Base-by-base conservation (phyloP, 1,140 invertebrate species). In the Drosophila arizonae region DNA sequence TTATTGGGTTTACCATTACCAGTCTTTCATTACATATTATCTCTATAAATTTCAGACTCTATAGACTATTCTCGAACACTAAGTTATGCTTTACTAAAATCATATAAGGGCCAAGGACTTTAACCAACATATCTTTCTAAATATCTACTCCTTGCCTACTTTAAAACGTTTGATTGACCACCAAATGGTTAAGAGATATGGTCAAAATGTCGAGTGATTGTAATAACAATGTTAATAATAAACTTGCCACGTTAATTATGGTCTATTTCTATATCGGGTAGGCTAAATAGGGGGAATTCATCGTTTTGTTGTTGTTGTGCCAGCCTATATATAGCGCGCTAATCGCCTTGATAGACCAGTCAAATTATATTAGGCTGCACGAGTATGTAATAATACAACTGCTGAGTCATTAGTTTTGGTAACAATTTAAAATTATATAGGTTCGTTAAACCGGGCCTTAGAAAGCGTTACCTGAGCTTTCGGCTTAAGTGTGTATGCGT, bases 401-500 rank as follows among this genome's bases (percentile, higher is more conserved):
- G 45, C 41, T 41, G 28, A 24, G 26, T 56, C 48, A 62, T 55
- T 65, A 30, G 50, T 11, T 15, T 11, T 15, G 58, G 41, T 26
- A 52, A 69, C 48, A 67, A 60, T 72, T 67, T 54, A 67, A 72
- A 60, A 54, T 67, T 6, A 28, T 50, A 26, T 50, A 61, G 30
- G 50, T 1, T 43, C 54, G 33, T 39, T 46, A 36, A 15, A 45
- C 54, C 62, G 36, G n/a, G 39, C 26, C 21, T n/a, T 2, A 39
- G 11, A 26, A 6, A 8, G n/a, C 24, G n/a, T 46, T 21, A 8
- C 4, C 26, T 8, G 15, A 33, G n/a, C n/a, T 6, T 50, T 50
- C 11, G 10, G 8, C 11, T 24, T 11, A 26, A 26, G 17, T 26
- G 9, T 6, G 24, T 30, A 26, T 52, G 26, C 24, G 8, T 39